These are phyloP conservation scores for Drosophila subsilvestris DNA, from an alignment of 2,888 invertebrate species.

Conservation along the genomic window DNA sequence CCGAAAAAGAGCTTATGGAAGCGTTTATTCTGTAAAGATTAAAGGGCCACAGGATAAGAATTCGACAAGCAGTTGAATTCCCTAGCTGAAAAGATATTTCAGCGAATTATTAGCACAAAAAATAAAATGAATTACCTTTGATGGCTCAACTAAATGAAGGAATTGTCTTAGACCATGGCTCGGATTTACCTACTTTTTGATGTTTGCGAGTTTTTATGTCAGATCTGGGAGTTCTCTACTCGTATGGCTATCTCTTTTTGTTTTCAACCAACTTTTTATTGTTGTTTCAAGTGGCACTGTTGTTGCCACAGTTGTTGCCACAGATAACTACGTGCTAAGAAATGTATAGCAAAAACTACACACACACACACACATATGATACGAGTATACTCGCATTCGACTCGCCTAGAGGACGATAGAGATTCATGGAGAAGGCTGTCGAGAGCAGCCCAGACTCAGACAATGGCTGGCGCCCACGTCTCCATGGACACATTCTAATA, in stretches of 20 bases:
- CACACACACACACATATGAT: conserved; percentile 38
- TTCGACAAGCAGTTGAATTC: not conserved
- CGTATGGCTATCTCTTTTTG: conserved; percentile 22
- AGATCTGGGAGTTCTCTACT: conserved; percentile 33
- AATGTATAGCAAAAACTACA: conserved; percentile 73
- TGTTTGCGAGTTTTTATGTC: conserved; percentile 35
- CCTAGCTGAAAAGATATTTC: too few relatives aligned
- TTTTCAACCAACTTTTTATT: conserved; percentile 69
- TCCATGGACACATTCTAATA: conserved; percentile 77
- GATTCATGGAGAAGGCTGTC: conserved; percentile 41
- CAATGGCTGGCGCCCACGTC: conserved; percentile 74
- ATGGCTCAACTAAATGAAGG: not conserved
- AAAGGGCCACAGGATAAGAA: not conserved
- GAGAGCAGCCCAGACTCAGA: conserved; percentile 45
- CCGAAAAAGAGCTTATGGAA: too few relatives aligned
- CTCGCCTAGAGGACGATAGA: conserved; percentile 22
- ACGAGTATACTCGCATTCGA: conserved; percentile 13
- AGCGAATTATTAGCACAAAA: not conserved
- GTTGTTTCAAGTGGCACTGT: conserved; percentile 70
- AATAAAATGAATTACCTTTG: not conserved
- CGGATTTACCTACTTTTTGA: conserved; percentile 7
- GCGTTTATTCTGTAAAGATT: too few relatives aligned
- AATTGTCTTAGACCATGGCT: not conserved
- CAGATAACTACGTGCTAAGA: conserved; percentile 80
- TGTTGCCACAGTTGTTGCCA: conserved; percentile 43